phyloP scores from a whole-genome alignment of 2,797 vertebrate genomes.

The Lepus oiostolus region DNA sequence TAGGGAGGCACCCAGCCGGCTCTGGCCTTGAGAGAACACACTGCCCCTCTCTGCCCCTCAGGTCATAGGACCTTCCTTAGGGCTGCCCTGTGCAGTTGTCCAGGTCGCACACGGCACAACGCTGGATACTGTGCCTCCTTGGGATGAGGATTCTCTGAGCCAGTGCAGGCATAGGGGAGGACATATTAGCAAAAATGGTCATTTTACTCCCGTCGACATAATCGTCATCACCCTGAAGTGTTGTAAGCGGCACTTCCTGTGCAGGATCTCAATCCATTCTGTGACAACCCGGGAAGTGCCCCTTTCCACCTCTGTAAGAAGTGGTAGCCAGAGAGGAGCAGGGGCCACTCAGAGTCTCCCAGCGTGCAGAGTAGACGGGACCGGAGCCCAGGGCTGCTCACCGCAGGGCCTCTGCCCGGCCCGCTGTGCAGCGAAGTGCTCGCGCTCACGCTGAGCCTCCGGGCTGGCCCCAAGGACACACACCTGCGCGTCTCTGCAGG shows the following conservation, averaged over 20 bases:
- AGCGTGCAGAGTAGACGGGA: not conserved
- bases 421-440: not conserved
- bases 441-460: no score
- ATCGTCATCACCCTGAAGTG: rapidly evolving
- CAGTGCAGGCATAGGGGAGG: not conserved
- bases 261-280: not conserved
- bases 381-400: not conserved
- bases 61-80: not conserved
- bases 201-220: not conserved
- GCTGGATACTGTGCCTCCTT: not conserved
- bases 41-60: not conserved
- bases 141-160: not conserved
- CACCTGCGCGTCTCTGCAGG: not conserved
- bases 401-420: not conserved
- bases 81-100: not conserved
- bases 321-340: not conserved
- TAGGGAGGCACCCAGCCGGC: rapidly evolving
- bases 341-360: not conserved
- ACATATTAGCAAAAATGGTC: not conserved
- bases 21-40: not conserved
- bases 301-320: not conserved
- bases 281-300: no score
- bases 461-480: no score
- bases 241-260: not conserved
- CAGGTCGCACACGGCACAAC: not conserved